phyloP scores from a whole-genome alignment of 2,888 invertebrate species.

The Epistrophe grossulariae region DNA sequence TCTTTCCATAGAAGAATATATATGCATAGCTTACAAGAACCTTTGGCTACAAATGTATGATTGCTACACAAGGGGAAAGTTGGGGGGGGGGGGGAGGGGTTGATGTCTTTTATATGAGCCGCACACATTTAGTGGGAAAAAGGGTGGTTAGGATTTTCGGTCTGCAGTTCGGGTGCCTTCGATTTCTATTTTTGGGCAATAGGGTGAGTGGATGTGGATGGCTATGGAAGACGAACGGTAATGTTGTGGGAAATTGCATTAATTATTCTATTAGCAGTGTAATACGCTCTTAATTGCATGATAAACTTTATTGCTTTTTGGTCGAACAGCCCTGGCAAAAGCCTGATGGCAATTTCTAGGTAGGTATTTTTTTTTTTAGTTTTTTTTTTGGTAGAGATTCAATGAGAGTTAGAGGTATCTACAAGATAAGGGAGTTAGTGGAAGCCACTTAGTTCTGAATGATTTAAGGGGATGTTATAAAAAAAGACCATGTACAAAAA shows the following conservation, averaged over 20 bases:
- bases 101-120: not conserved
- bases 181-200: constrained; percentile 53
- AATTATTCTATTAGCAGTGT: constrained; percentile 84
- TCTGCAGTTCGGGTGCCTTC: constrained; percentile 72
- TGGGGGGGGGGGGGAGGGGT: not conserved
- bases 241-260: constrained; percentile 84
- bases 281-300: constrained; percentile 84
- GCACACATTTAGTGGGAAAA: constrained; percentile 38
- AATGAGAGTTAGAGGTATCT: constrained; percentile 2
- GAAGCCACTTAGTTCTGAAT: constrained; percentile 7
- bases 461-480: constrained; percentile 18
- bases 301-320: constrained; percentile 84
- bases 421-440: constrained; percentile 17
- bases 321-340: constrained; percentile 49
- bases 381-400: not conserved
- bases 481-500: not conserved
- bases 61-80: constrained; percentile 7
- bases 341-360: constrained; percentile 15
- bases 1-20: constrained; percentile 76
- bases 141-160: constrained; percentile 79
- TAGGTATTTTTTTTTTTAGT: constrained; percentile 6
- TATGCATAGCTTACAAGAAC: constrained; percentile 64
- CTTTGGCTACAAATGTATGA: constrained; percentile 49
- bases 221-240: constrained; percentile 77
- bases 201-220: constrained; percentile 57